phyloP scores from a whole-genome alignment of 2,113 vertebrate genomes.

The Thamnophis sirtalis region DNA sequence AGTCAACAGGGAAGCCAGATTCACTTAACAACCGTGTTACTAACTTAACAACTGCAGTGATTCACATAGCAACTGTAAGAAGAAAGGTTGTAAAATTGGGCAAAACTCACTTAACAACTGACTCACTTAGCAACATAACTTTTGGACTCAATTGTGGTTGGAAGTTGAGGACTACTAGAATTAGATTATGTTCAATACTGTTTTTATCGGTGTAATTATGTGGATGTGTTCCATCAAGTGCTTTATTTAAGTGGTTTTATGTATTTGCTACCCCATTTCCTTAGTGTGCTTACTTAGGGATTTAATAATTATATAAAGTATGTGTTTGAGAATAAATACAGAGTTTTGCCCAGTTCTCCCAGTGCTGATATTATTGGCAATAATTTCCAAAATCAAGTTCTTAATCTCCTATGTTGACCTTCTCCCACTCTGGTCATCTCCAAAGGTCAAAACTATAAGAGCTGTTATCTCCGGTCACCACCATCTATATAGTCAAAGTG shows the following conservation, averaged over 20 bases:
- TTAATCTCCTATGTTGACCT: neutral
- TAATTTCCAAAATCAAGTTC: neutral
- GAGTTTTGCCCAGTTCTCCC: neutral
- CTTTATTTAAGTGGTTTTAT: neutral
- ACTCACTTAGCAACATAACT: neutral
- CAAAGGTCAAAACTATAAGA: neutral
- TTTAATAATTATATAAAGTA: neutral
- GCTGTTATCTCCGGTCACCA: neutral
- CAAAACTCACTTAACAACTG: neutral
- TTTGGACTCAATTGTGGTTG: neutral
- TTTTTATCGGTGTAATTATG: neutral
- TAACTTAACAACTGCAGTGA: neutral
- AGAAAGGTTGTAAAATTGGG: neutral
- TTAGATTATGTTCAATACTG: neutral
- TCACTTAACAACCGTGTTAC: neutral
- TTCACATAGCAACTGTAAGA: neutral
- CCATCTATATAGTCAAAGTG: neutral
- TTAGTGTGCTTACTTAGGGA: neutral
- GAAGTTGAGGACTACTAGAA: neutral
- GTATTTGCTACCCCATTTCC: neutral
- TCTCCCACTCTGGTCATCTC: neutral
- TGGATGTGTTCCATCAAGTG: neutral
- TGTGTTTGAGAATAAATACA: neutral
- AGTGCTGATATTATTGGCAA: neutral
- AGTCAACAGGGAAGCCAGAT: neutral